Evolutionary conservation across 2,888 invertebrate genomes (phyloP).

Genomic region (Protonemura montana): DNA sequence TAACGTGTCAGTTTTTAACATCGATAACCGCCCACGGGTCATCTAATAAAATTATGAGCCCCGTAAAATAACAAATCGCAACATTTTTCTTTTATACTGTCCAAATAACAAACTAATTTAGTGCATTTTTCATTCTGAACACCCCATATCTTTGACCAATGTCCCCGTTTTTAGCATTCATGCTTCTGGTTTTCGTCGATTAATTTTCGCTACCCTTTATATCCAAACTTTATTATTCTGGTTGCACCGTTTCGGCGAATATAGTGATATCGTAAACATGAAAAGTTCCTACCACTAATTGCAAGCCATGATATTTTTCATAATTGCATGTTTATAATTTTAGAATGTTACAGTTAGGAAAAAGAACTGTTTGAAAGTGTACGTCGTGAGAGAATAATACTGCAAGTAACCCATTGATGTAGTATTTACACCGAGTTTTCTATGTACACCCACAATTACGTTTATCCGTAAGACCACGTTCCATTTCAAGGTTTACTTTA

Average conservation of each 20-base stretch:
- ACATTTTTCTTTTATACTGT: conserved; percentile 7
- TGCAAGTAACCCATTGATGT: conserved; percentile 12
- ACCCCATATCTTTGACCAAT: conserved; percentile 12
- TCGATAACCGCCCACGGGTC: background rate
- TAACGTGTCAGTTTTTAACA: background rate
- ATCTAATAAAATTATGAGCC: background rate
- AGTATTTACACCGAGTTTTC: background rate
- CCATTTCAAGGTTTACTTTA: background rate
- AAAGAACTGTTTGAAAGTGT: background rate
- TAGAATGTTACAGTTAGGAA: background rate
- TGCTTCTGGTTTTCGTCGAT: conserved; percentile 12
- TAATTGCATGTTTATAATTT: conserved; percentile 4
- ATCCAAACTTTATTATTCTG: background rate
- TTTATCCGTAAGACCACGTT: background rate
- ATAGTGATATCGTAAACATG: background rate
- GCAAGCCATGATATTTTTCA: background rate
- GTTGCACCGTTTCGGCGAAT: background rate
- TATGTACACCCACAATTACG: background rate
- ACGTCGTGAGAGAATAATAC: background rate
- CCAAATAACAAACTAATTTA: background rate
- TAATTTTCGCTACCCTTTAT: background rate
- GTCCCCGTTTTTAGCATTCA: background rate
- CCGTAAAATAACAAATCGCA: conserved; percentile 2
- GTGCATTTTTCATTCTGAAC: background rate
- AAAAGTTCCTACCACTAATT: conserved; percentile 7